phyloP scores from a whole-genome alignment of 1,140 invertebrate species.

The Papilio aristodemus region DNA sequence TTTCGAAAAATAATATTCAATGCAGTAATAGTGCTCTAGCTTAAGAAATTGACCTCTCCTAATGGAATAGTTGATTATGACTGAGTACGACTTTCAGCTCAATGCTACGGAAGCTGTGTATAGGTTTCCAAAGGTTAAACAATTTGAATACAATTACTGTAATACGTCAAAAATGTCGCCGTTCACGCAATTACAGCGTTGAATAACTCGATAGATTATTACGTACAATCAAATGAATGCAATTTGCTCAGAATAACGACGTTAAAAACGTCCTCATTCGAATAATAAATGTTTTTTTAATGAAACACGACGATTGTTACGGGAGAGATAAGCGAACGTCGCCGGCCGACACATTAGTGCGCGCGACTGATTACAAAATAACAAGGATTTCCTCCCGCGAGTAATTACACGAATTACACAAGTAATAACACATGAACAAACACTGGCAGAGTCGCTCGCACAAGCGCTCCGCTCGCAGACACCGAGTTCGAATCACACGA shows the following conservation, averaged over 20 bases:
- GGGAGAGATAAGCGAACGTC: conserved; percentile 61
- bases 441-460: conserved; percentile 45
- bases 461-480: conserved; percentile 40
- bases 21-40: too few relatives aligned
- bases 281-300: conserved; percentile 67
- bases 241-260: conserved; percentile 54
- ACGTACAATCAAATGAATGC: conserved; percentile 33
- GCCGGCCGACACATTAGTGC: conserved; percentile 60
- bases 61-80: too few relatives aligned
- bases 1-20: too few relatives aligned
- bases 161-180: background rate
- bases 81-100: too few relatives aligned
- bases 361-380: conserved; percentile 65
- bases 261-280: conserved; percentile 53
- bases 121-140: background rate
- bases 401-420: conserved; percentile 67
- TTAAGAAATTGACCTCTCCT: too few relatives aligned
- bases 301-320: conserved; percentile 67
- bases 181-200: conserved; percentile 7
- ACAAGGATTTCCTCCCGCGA: conserved; percentile 68
- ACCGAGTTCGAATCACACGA: conserved; percentile 50
- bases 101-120: too few relatives aligned
- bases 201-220: conserved; percentile 27
- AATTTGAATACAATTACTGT: conserved; percentile 16
- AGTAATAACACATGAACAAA: conserved; percentile 70